Percentiles rank a stretch among this genome's conserved stretches.
Evolutionary conservation across 53 echinoderm and acorn worm species (phyloP).

Genomic region (Paelopatides confundens): DNA sequence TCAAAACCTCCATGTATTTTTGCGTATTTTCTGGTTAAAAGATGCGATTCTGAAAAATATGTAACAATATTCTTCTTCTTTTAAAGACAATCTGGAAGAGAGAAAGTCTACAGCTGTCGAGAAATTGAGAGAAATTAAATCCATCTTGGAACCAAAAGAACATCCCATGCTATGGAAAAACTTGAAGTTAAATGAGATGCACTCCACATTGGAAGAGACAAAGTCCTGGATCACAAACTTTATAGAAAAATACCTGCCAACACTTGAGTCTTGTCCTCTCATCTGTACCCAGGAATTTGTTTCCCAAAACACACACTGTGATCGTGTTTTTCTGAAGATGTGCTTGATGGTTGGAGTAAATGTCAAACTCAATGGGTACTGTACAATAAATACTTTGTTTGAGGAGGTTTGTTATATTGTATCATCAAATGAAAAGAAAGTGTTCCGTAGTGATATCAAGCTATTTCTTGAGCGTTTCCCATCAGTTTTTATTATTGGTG

Average conservation of each 20-base stretch:
- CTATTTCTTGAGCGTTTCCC: background rate
- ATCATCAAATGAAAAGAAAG: background rate
- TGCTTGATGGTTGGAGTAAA: background rate
- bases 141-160: background rate
- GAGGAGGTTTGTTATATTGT: background rate
- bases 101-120: background rate
- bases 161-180: background rate
- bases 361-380: background rate
- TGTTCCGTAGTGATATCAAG: background rate
- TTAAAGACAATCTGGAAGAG: background rate
- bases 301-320: background rate
- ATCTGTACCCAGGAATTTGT: constrained; percentile 22
- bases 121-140: background rate
- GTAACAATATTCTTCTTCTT: background rate
- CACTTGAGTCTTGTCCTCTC: background rate
- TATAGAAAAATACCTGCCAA: background rate
- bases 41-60: too few relatives aligned
- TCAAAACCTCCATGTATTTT: too few relatives aligned
- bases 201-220: background rate
- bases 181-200: background rate
- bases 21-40: too few relatives aligned
- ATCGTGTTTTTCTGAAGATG: background rate
- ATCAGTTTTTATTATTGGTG: background rate
- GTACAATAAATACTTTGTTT: background rate
- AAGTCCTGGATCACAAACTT: background rate